These are phyloP conservation scores for Hylaea fasciaria DNA, from an alignment of 2,888 invertebrate species.

Conservation along the genomic window DNA sequence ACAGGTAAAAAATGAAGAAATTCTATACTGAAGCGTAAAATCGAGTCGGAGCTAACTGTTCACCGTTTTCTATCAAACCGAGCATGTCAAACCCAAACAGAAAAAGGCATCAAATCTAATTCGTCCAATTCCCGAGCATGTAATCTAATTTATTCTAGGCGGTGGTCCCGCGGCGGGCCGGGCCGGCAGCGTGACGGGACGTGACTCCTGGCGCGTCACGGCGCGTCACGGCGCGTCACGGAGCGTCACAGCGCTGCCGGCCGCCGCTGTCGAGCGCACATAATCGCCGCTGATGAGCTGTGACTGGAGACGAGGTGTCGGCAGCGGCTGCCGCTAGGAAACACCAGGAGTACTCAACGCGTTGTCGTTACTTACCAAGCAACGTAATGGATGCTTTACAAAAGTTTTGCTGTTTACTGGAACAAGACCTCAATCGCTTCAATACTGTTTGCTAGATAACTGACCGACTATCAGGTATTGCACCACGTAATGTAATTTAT, in stretches of 20 bases:
- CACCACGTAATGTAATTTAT: no score
- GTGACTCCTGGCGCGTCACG: constrained; percentile 33
- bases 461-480: no score
- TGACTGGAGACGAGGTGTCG: constrained; percentile 12
- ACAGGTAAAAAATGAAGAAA: neutral
- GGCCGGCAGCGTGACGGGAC: constrained; percentile 30
- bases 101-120: constrained; percentile 35
- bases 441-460: no score
- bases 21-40: constrained; percentile 2
- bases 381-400: no score
- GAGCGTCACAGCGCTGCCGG: constrained; percentile 8
- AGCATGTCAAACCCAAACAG: constrained; percentile 15
- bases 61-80: constrained; percentile 4
- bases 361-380: no score
- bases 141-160: constrained; percentile 39
- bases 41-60: constrained; percentile 1
- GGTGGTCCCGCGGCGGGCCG: constrained; percentile 28
- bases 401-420: no score
- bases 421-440: no score
- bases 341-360: neutral
- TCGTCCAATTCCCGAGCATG: constrained; percentile 36
- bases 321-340: neutral
- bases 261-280: constrained; percentile 13
- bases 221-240: constrained; percentile 19
- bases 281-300: constrained; percentile 30